Evolutionary conservation across 2,888 invertebrate genomes (phyloP).

Genomic region (Alviniconcha strummeri): DNA sequence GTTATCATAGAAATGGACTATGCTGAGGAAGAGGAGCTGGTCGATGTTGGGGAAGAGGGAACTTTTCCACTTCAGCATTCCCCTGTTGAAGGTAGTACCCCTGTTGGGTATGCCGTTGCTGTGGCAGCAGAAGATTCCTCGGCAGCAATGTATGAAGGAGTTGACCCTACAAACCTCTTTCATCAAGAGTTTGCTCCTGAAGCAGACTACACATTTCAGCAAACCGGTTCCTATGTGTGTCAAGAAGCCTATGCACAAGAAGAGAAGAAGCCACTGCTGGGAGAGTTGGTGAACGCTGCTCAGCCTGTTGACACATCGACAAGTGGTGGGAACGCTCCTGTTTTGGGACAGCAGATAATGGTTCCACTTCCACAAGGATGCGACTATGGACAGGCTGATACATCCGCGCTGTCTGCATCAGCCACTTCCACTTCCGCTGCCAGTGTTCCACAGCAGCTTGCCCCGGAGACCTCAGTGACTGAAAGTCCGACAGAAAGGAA

Average conservation of each 20-base stretch:
- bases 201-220: not conserved
- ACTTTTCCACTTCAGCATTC: not conserved
- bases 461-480: not conserved
- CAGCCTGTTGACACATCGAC: not conserved
- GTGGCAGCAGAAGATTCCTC: no score
- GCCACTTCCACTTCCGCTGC: not conserved
- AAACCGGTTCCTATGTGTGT: slow-evolving; percentile 21
- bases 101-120: no score
- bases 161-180: no score
- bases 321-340: not conserved
- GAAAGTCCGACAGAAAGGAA: slow-evolving; percentile 4
- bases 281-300: not conserved
- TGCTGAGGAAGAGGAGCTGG: slow-evolving; percentile 20
- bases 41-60: slow-evolving; percentile 22
- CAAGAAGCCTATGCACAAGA: slow-evolving; percentile 21
- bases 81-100: no score
- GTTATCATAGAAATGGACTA: slow-evolving; percentile 30
- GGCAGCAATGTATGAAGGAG: not conserved
- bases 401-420: not conserved
- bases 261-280: slow-evolving; percentile 24
- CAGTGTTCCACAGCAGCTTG: not conserved
- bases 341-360: slow-evolving; percentile 15
- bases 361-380: not conserved
- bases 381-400: not conserved
- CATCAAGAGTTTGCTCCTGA: not conserved